Percentiles rank a stretch among this genome's conserved stretches.
Evolutionary conservation across 2,113 vertebrate genomes (phyloP).

Genomic region (Ameiurus melas): DNA sequence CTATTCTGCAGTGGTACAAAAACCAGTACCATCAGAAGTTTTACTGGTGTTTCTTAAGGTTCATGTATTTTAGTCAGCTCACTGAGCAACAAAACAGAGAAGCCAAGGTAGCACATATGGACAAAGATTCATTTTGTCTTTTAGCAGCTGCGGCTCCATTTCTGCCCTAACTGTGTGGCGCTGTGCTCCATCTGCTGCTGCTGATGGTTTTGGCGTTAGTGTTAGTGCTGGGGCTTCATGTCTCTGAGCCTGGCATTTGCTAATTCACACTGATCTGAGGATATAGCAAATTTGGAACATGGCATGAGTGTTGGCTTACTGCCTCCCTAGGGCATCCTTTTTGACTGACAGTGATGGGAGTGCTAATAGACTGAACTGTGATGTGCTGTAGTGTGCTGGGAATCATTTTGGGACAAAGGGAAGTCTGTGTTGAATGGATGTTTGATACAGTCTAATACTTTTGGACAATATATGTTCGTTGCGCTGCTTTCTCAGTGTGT

Average conservation of each 20-base stretch:
- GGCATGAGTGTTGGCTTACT: constrained; percentile 19
- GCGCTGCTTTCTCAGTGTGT: constrained; percentile 1
- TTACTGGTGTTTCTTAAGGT: not conserved
- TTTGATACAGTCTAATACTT: constrained; percentile 22
- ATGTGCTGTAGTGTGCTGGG: not conserved
- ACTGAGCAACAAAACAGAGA: constrained; percentile 55
- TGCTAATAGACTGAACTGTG: constrained; percentile 8
- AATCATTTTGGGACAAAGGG: not conserved
- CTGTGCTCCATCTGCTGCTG: constrained; percentile 69
- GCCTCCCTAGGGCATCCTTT: not conserved
- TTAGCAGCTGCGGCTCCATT: constrained; percentile 72
- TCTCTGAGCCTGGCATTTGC: constrained; percentile 37
- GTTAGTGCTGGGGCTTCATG: constrained; percentile 15
- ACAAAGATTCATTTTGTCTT: constrained; percentile 72
- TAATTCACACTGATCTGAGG: constrained; percentile 27
- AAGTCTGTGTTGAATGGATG: not conserved
- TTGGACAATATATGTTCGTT: constrained; percentile 32
- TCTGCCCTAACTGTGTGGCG: constrained; percentile 64
- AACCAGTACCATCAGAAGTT: not conserved
- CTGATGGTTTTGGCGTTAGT: constrained; percentile 61
- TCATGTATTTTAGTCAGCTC: not conserved
- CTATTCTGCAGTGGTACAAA: not conserved
- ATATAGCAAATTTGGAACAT: constrained; percentile 35
- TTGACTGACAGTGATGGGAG: constrained; percentile 22
- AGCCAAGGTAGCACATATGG: constrained; percentile 69